Percentiles rank a stretch among this genome's conserved stretches.
phyloP scores from a whole-genome alignment of 2,888 invertebrate genomes.

The Marronus borbonicus region DNA sequence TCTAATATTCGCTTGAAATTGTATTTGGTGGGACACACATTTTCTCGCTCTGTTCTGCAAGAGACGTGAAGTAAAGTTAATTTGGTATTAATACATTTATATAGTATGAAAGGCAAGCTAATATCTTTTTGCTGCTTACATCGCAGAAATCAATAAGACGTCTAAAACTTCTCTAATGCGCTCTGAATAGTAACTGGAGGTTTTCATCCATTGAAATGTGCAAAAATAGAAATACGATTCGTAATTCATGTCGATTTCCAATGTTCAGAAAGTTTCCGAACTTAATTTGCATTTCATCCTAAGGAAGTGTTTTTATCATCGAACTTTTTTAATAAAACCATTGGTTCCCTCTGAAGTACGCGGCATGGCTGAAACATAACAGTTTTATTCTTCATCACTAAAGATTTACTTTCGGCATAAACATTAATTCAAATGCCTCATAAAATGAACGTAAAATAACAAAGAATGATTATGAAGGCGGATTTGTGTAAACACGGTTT shows the following conservation, averaged over 20 bases:
- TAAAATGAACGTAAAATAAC: conserved; percentile 45
- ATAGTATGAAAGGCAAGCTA: no score
- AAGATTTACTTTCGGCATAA: conserved; percentile 45
- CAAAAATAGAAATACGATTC: conserved; percentile 13
- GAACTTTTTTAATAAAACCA: conserved; percentile 45
- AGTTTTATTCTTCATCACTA: conserved; percentile 44
- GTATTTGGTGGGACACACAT: no score
- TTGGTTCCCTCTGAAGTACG: conserved; percentile 28
- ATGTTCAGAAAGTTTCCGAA: conserved; percentile 23
- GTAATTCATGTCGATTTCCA: conserved; percentile 32
- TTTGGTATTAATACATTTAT: no score
- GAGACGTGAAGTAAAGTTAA: no score
- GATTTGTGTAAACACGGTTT: conserved; percentile 45
- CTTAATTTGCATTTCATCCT: conserved; percentile 40
- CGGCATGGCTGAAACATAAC: conserved; percentile 41
- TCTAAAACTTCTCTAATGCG: background rate
- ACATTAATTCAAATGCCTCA: conserved; percentile 45
- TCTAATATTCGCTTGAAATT: no score
- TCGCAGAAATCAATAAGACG: no score
- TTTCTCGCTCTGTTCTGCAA: no score
- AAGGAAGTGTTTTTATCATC: conserved; percentile 43
- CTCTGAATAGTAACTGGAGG: background rate
- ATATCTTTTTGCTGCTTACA: no score
- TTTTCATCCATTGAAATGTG: conserved; percentile 15
- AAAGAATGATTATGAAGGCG: conserved; percentile 43